Base-by-base conservation (phyloP, 1,140 invertebrate species). In the Globodera ellingtonae region DNA sequence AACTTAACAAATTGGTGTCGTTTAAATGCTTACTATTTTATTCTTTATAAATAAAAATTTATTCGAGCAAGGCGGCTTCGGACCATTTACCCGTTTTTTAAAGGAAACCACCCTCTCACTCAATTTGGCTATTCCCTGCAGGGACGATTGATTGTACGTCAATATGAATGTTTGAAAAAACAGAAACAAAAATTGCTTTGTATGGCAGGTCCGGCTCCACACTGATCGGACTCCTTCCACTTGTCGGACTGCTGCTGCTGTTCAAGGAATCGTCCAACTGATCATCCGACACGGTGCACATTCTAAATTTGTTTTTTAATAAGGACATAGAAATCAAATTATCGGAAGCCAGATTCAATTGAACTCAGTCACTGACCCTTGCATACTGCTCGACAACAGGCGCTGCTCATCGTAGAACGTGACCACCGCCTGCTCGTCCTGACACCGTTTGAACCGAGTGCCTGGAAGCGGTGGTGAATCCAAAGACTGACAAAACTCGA, bases 381-480 rank as follows among this genome's bases (percentile, higher is more conserved):
- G 35, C 21, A 69, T 77, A 24, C 75, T 77, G 62, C 46, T 69
- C 50, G 75, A 77, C 13, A 77, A 21, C 46, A 62, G 56, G 13
- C 10, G 56, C 56, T 77, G 75, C 50, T 77, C 75, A 65, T 69
- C 65, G 62, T 65, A 77, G n/a, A 77, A 77, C 15, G 62, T 35
- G 48, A 70, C 62, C 48, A 62, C 24, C 10, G 52, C 75, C 50
- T 77, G 21, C 21, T 77, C 56, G 65, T 77, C 24, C 46, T 70
- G 75, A 62, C 75, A 77, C n/a, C 48, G 75, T 21, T 77, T 77
- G 46, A 77, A 77, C 15, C 75, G 75, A 35, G 62, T 77, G 24
- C 75, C 75, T 77, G 10, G 65, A 77, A 67, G 18, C 56, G 13
- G 13, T 5, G 18, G 56, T 8, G 15, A 5, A 62, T 15, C 3